phyloP scores from a whole-genome alignment of 2,113 vertebrate species.

The Daboia siamensis region DNA sequence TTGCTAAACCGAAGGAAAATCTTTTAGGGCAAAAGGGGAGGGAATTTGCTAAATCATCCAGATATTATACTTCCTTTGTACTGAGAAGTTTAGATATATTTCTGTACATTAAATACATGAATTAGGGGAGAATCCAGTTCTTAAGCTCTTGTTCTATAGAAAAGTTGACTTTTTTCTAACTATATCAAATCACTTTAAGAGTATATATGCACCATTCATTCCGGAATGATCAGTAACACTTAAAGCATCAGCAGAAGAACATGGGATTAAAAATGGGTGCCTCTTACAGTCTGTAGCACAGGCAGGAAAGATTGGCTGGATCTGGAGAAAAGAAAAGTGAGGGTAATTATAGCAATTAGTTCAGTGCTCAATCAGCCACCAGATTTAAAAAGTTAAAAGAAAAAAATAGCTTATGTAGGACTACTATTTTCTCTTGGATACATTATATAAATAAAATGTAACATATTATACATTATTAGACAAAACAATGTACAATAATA shows the following conservation, averaged over 20 bases:
- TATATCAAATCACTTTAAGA: not conserved
- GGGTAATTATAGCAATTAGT: conserved; percentile 16
- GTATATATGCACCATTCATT: not conserved
- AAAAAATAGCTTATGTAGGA: not conserved
- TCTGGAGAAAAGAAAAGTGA: conserved; percentile 52
- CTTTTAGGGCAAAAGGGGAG: not conserved
- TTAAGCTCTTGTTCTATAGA: not conserved
- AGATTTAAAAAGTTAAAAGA: not conserved
- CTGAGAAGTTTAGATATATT: not conserved
- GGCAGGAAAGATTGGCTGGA: conserved; percentile 68
- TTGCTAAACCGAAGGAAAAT: not conserved
- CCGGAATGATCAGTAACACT: rapidly evolving
- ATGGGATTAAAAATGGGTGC: conserved; percentile 41
- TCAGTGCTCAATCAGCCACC: not conserved
- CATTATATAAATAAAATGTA: not conserved
- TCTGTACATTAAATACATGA: not conserved
- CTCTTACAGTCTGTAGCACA: conserved; percentile 72
- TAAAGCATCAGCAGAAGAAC: conserved; percentile 54
- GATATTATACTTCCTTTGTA: not conserved
- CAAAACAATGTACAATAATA: not conserved
- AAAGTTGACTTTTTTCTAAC: not conserved
- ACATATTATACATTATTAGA: not conserved
- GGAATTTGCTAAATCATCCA: not conserved
- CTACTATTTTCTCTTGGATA: not conserved
- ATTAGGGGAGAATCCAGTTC: not conserved